A percentile compares a stretch with the other conserved stretches of the same genome.
Evolutionary conservation across 1,140 invertebrate genomes (phyloP).

Genomic region (Zophobas atratus): DNA sequence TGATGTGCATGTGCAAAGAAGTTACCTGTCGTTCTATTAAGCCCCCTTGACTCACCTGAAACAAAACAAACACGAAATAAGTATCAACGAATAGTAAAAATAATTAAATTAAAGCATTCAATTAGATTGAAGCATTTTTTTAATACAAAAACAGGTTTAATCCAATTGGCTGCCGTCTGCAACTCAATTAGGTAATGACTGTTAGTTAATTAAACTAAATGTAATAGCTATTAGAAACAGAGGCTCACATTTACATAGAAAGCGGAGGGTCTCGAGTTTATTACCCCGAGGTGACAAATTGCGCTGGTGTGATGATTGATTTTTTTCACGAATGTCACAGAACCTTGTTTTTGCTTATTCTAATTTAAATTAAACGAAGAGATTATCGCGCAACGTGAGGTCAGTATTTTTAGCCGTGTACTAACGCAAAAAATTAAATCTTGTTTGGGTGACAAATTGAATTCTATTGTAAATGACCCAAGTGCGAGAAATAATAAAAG

Average conservation of each 20-base stretch:
- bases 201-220: conserved; percentile 62
- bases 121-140: conserved; percentile 50
- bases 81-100: conserved; percentile 29
- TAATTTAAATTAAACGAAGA: conserved; percentile 9
- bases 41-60: neutral
- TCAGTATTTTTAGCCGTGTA: conserved; percentile 1
- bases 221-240: conserved; percentile 60
- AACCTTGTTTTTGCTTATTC: conserved; percentile 29
- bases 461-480: neutral
- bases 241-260: conserved; percentile 56
- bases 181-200: conserved; percentile 60
- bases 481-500: too few relatives aligned
- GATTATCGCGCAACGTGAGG: neutral
- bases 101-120: conserved; percentile 35
- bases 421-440: neutral
- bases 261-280: conserved; percentile 49
- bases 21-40: conserved; percentile 13
- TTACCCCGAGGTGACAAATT: conserved; percentile 51
- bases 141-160: conserved; percentile 42
- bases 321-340: conserved; percentile 35
- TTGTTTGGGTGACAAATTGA: neutral
- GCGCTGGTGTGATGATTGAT: conserved; percentile 40
- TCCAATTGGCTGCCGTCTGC: conserved; percentile 53
- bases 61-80: conserved; percentile 28
- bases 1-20: conserved; percentile 4